Base-by-base conservation (phyloP, 2,797 vertebrate genomes). In the Mionectes olivaceus region DNA sequence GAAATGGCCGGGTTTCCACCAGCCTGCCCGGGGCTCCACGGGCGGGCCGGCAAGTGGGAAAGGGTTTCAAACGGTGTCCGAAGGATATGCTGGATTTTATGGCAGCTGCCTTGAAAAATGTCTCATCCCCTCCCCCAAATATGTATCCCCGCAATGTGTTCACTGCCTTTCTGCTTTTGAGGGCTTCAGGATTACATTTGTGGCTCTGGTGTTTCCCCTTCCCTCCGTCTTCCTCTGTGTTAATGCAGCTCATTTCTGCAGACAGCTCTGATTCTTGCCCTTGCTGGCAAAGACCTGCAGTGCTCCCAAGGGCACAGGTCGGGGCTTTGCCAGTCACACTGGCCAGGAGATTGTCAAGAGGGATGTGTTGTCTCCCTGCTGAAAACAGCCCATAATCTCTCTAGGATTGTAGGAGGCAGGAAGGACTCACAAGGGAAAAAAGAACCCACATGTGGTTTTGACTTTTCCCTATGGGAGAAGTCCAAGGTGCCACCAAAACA, bases 71-170 rank as follows among this genome's bases (percentile, higher is more conserved):
- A 61, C 23, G 32, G 11, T 27, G 55, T 78, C 65, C 50, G 10
- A 53, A 22, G 23, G 18, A 11, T 28, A 4, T 6, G 33, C 8
- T 52, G 50, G 16, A 28, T 53, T 75, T 56, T 69, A 52, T 56
- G 50, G n/a, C 35, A 37, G 30, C 15, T 69, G 79, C 8, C 32
- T 39, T 61, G 50, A 60, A 50, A 74, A 33, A 57, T 15, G 11
- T 50, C 33, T 63, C 37, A 1, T 39, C n/a, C 4, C 3, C 5
- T 69, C 27, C 5, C 16, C 60, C 8, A 47, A 23, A 30, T 23
- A 21, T 7, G 7, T 8, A 4, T 22, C 5, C 3, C 25, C 11
- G 4, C 19, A 13, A 0, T 21, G n/a, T 5, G 3, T 65, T 65
- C 4, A 5, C 46, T 90, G 47, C 39, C 53, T 85, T 80, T 41